Percentiles rank a stretch among this genome's conserved stretches.
phyloP scores from a whole-genome alignment of 1,140 invertebrate genomes.

The Drosophila arizonae region DNA sequence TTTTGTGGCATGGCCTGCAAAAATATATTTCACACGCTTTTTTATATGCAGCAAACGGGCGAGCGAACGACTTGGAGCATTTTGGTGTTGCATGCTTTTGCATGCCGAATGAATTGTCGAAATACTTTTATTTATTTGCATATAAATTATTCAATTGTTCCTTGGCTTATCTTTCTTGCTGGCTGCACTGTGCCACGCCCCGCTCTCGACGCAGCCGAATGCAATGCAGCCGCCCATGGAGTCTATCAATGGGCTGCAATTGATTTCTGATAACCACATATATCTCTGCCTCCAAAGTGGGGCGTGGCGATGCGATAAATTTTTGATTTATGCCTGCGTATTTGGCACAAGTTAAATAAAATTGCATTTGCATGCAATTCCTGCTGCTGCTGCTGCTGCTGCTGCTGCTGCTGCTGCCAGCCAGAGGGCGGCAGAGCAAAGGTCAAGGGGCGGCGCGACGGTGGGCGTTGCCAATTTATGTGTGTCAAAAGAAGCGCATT shows the following conservation, averaged over 20 bases:
- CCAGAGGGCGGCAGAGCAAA: neutral
- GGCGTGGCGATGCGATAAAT: constrained; percentile 51
- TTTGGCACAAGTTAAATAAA: constrained; percentile 47
- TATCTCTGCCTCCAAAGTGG: constrained; percentile 26
- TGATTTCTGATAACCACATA: constrained; percentile 59
- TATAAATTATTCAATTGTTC: constrained; percentile 80
- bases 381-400: neutral
- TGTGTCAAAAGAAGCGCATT: constrained; percentile 5
- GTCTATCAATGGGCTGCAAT: constrained; percentile 73
- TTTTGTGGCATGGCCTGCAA: constrained; percentile 64
- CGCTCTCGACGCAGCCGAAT: neutral
- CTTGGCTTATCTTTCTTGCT: constrained; percentile 67
- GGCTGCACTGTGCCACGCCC: constrained; percentile 26
- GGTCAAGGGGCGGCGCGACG: neutral
- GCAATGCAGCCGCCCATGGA: constrained; percentile 34
- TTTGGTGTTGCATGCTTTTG: constrained; percentile 25
- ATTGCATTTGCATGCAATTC: constrained; percentile 32
- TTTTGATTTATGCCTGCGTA: constrained; percentile 66
- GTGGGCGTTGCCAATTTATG: constrained; percentile 1
- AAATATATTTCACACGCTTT: constrained; percentile 72
- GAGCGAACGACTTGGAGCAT: constrained; percentile 9
- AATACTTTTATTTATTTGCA: constrained; percentile 80
- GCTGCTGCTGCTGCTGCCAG: neutral
- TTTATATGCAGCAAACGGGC: constrained; percentile 22
- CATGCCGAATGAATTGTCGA: constrained; percentile 52